Base-by-base conservation (phyloP, 2,113 vertebrate genomes). In the Agelaius tricolor region DNA sequence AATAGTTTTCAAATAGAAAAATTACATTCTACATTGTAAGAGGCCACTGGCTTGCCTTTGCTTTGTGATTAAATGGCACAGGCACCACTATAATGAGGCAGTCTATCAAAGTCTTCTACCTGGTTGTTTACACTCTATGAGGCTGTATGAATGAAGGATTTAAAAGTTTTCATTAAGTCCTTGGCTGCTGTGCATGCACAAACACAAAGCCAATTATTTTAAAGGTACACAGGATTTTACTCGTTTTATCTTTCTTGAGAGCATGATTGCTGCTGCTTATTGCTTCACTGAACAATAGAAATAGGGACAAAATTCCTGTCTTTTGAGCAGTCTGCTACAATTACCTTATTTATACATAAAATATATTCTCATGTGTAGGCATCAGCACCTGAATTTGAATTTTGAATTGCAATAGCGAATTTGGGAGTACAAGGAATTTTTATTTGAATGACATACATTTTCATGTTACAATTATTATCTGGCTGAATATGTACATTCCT, bases 91-190 rank as follows among this genome's bases (percentile, higher is more conserved):
- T 91, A 96, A 97, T 91, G 76, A 91, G 75, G 91, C 84, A 93
- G 84, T 96, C 96, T 94, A 89, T 97, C 93, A 97, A 95, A 93
- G 78, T 79, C 94, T 92, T 84, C 90, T 93, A 88, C 87, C 65
- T 78, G n/a, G 72, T 89, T 96, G 91, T 96, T 97, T 96, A 96
- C 71, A 89, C 89, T 87, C 91, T 82, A 89, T 79, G 94, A 87
- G 58, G 85, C 43, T 87, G 28, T 84, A 84, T 83, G 89, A 97
- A 94, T 86, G 84, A 92, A 91, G 68, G 85, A 51, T 84, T 93
- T 95, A 86, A 80, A 96, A 96, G 93, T 93, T 96, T 95, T 95
- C 93, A 96, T 97, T 95, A 97, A 94, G 88, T 79, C 87, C 54
- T 87, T 63, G 49, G 80, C 83, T 96, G 94, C 88, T 93, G 80